Evolutionary conservation across 2,113 vertebrate species (phyloP).

Genomic region (Puffinus mauretanicus): DNA sequence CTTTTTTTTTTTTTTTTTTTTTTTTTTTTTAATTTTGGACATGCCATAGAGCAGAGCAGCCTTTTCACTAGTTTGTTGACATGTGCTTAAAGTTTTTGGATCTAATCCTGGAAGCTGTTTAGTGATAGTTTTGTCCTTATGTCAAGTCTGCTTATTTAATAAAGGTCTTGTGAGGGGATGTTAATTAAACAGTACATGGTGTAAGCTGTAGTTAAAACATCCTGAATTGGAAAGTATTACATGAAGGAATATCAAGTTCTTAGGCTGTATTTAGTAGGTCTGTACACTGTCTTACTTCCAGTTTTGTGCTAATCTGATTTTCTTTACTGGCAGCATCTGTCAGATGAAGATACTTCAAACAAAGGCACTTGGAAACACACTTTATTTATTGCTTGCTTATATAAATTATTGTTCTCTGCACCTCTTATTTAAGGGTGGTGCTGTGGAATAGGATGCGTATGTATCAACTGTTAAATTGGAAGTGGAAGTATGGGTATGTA

Average conservation of each 20-base stretch:
- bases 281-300: not conserved
- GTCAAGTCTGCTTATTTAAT: conserved; percentile 63
- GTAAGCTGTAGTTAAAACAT: conserved; percentile 35
- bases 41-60: not conserved
- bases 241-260: conserved; percentile 19
- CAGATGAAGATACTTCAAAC: not conserved
- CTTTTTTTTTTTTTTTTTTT: not conserved
- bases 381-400: not conserved
- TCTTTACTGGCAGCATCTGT: not conserved
- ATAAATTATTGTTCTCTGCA: not conserved
- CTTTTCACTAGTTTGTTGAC: not conserved
- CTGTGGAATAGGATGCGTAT: not conserved
- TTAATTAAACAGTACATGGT: conserved; percentile 41
- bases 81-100: not conserved
- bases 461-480: not conserved
- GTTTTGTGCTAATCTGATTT: conserved; percentile 51
- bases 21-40: not conserved
- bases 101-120: not conserved
- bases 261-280: conserved; percentile 39
- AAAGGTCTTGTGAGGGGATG: conserved; percentile 44
- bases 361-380: not conserved
- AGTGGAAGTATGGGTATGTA: not conserved
- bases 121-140: conserved; percentile 16
- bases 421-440: not conserved
- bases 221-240: conserved; percentile 32